Evolutionary conservation across 1,140 invertebrate genomes (phyloP), one percentile per base, ranked within the genome.

Genomic region (Adoxophyes honmai): DNA sequence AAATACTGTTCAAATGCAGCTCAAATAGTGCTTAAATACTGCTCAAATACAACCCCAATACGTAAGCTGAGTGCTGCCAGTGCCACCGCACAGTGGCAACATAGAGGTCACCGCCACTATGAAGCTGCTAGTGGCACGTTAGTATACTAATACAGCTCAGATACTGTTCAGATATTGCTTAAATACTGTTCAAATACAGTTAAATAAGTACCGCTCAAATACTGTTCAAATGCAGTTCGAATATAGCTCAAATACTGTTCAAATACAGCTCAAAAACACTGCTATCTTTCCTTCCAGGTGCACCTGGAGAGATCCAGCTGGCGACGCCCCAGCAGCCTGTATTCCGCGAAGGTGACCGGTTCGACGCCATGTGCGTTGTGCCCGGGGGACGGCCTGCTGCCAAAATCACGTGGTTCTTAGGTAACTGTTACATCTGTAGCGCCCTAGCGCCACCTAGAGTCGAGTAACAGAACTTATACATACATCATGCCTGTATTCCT

Each of bases 81-180:
- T 94, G 18, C 91, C 91, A 0, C 85, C 91, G 0, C 62, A 73
- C 34, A 80, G 79, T n/a, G 88, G 90, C 58, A 77, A 78, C 9
- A 88, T 90, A 36, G 92, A 93, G 73, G 75, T 91, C 0, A 75
- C 81, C 0, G 93, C 91, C 4, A 89, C 76, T 9, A 91, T 94
- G 75, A 90, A 90, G 36, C 87, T 95, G 2, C 89, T 93, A 7
- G 93, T 95, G 39, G 94, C 94, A 52, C 91, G 94, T 95, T 81
- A 91, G 94, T 94, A 64, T 48, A 9, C n/a, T n/a, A 57, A 52
- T n/a, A 38, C 48, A 60, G 35, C 33, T 9, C 4, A 4, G 4
- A 34, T 9, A 5, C 33, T 9, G 4, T 9, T 5, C 33, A 5
- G 4, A 9, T 34, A 34, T 34, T 4, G 33, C 33, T 34, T 4